These are phyloP conservation scores for Falcaria lacertinaria DNA, from an alignment of 2,888 invertebrate genomes.

Conservation along the genomic window DNA sequence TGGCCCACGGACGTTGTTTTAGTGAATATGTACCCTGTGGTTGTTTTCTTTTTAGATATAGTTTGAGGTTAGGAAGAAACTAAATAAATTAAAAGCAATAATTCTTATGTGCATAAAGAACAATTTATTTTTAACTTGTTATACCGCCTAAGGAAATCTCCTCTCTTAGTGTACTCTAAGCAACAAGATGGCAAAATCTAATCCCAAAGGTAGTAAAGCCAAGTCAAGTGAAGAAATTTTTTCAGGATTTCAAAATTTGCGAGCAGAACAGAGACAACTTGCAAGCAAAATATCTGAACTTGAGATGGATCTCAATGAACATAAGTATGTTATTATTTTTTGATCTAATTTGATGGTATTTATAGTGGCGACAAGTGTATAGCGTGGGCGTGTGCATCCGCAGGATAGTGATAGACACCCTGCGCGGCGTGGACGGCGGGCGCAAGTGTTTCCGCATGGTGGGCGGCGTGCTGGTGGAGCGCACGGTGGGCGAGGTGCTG, in stretches of 20 bases:
- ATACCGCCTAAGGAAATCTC: too few relatives aligned
- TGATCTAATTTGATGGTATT: not conserved
- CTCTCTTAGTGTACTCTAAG: too few relatives aligned
- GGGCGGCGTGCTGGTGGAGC: constrained; percentile 95
- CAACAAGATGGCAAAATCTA: constrained; percentile 49
- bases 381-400: constrained; percentile 25
- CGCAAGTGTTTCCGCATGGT: constrained; percentile 96
- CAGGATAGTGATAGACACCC: constrained; percentile 96
- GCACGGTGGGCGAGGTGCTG: constrained; percentile 93
- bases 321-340: constrained; percentile 96
- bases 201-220: constrained; percentile 58
- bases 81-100: too few relatives aligned
- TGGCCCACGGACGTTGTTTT: too few relatives aligned
- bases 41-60: too few relatives aligned
- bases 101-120: too few relatives aligned
- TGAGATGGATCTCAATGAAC: constrained; percentile 96
- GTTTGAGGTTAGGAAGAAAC: too few relatives aligned
- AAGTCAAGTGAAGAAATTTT: constrained; percentile 89
- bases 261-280: constrained; percentile 92
- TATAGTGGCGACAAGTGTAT: not conserved
- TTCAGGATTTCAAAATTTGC: constrained; percentile 90
- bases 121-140: too few relatives aligned
- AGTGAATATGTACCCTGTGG: too few relatives aligned
- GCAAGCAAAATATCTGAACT: constrained; percentile 94
- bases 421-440: constrained; percentile 89